Percentiles rank a stretch among this genome's conserved stretches.
Conservation (phyloP, 2,888 invertebrate genomes). For the Eulithis prunata region DNA sequence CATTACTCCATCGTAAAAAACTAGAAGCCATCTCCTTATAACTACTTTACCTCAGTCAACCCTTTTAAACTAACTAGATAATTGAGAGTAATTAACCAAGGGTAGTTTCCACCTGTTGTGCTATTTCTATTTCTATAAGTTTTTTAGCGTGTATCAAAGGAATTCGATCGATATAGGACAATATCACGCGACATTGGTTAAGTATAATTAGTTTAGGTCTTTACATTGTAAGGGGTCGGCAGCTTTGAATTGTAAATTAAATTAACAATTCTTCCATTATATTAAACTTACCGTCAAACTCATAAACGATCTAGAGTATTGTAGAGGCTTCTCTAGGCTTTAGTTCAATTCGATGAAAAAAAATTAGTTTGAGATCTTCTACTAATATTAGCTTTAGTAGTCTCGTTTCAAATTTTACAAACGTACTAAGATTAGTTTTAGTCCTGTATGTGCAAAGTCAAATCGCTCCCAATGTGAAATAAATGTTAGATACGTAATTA, state of each 20-base stretch:
- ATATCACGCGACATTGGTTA: conserved; percentile 26
- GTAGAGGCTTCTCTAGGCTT: too few relatives aligned
- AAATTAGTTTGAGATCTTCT: too few relatives aligned
- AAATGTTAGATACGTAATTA: too few relatives aligned
- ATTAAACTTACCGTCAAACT: too few relatives aligned
- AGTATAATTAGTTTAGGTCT: not conserved
- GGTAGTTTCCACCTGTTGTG: conserved; percentile 30
- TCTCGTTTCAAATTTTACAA: too few relatives aligned
- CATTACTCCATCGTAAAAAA: conserved; percentile 7
- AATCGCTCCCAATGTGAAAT: too few relatives aligned
- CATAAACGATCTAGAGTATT: too few relatives aligned
- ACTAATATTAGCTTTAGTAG: too few relatives aligned
- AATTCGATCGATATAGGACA: conserved; percentile 11
- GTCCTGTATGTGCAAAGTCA: too few relatives aligned
- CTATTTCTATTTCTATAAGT: too few relatives aligned
- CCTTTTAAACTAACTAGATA: conserved; percentile 34
- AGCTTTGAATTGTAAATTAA: not conserved
- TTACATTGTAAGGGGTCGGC: not conserved
- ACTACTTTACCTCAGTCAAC: conserved; percentile 23
- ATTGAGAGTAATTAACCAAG: conserved; percentile 29
- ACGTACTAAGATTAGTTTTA: too few relatives aligned
- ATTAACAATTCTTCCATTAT: not conserved
- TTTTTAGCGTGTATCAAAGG: conserved; percentile 2
- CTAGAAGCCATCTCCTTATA: conserved; percentile 19
- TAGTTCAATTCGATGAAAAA: too few relatives aligned